phyloP scores from a whole-genome alignment of 35 echinoderm and acorn worm species.

The Apostichopus californicus region DNA sequence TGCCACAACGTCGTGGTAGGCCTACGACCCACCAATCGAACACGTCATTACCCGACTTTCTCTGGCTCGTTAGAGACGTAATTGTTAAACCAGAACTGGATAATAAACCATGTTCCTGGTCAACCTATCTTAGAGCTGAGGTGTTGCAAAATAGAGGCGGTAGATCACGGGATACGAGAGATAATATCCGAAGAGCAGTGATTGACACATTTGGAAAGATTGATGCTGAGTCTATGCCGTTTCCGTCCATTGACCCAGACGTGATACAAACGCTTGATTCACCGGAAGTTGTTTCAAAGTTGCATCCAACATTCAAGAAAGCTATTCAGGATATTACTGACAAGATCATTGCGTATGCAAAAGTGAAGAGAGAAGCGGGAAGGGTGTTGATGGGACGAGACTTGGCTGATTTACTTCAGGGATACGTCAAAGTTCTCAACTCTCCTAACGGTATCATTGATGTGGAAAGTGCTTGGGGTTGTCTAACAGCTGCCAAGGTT shows the following conservation, averaged over 20 bases:
- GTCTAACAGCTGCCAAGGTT: not conserved
- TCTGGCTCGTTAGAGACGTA: constrained; percentile 22
- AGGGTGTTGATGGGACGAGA: not conserved
- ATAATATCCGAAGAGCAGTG: not conserved
- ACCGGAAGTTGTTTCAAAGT: not conserved
- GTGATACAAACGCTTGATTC: constrained; percentile 17
- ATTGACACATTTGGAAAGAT: constrained; percentile 41
- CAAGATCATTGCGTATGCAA: constrained; percentile 28
- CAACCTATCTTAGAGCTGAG: not conserved
- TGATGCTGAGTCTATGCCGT: constrained; percentile 18
- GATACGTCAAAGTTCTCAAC: constrained; percentile 12
- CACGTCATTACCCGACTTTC: not conserved
- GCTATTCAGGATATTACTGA: not conserved
- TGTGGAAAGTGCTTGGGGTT: not conserved
- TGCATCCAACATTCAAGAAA: not conserved
- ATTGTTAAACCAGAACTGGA: not conserved
- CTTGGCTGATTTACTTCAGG: not conserved
- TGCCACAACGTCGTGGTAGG: not conserved
- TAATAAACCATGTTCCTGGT: not conserved
- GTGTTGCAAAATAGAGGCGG: not conserved
- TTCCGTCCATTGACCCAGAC: constrained; percentile 2
- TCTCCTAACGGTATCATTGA: not conserved
- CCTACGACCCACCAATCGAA: not conserved
- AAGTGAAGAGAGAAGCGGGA: constrained; percentile 1
- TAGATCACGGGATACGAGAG: not conserved